Conservation (phyloP, 2,797 vertebrate genomes). For the Chloroceryle inda region DNA sequence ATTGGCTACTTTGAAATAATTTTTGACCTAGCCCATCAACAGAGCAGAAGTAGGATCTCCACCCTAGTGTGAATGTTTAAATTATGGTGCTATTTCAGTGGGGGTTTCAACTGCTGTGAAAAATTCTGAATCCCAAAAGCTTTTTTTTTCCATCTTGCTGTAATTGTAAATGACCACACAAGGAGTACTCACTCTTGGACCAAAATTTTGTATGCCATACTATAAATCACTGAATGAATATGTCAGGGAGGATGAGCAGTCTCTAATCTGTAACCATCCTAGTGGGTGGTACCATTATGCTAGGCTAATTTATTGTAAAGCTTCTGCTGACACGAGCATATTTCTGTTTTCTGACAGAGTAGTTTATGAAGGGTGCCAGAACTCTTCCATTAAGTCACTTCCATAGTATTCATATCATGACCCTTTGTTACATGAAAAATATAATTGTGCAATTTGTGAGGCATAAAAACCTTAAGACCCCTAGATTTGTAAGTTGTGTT, state of each 20-base stretch:
- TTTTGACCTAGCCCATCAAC: neutral
- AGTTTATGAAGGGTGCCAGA: slow-evolving; percentile 46
- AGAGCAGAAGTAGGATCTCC: neutral
- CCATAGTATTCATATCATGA: neutral
- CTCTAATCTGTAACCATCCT: neutral
- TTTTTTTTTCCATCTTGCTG: neutral
- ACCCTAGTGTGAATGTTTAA: neutral
- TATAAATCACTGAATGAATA: neutral
- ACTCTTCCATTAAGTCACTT: slow-evolving; percentile 29
- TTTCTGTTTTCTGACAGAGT: slow-evolving; percentile 30
- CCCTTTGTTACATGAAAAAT: neutral
- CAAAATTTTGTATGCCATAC: neutral
- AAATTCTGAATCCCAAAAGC: neutral
- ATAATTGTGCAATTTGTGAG: neutral
- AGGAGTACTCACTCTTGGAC: neutral
- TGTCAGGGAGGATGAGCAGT: slow-evolving; percentile 37
- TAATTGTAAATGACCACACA: slow-evolving; percentile 32
- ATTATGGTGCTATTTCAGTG: neutral
- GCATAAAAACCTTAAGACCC: neutral
- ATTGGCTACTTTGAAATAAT: neutral
- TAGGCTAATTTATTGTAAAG: slow-evolving; percentile 24
- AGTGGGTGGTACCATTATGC: slow-evolving; percentile 42
- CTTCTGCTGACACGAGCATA: neutral
- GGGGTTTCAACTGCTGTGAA: neutral
- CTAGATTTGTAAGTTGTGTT: neutral